Evolutionary conservation across 2,888 invertebrate species (phyloP), one percentile per base, ranked within the genome.

Genomic region (Matsumyia berberina): DNA sequence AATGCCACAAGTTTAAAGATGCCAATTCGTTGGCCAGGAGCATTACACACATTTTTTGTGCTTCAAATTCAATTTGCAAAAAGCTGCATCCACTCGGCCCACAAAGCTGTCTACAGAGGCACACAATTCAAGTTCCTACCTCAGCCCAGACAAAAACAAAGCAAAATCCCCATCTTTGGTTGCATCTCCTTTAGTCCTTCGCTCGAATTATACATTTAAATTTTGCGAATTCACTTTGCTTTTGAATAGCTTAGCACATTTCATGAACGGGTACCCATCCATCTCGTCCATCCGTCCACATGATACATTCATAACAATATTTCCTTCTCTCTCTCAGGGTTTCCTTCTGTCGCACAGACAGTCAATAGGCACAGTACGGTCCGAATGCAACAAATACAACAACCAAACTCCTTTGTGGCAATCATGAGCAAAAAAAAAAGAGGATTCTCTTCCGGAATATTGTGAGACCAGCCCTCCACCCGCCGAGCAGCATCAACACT

Each of bases 171-270:
- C 7, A 4, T 17, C 9, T 11, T 9, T 58, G n/a, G n/a, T 5
- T 33, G 31, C 7, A 29, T 46, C 24, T n/a, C 2, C 11, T 33
- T 9, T 33, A 5, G 24, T 24, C 24, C 24, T 7, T n/a, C 19
- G n/a, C 37, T 51, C 11, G 60, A 53, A 60, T 69, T 77, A 77
- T 24, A 4, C 24, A 24, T 77, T 77, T 67, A 49, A 69, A 74
- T 78, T 67, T 64, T 44, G 19, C 60, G 72, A 78, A 79, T 83
- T 62, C 78, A 78, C 79, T 83, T 67, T 78, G 78, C 55, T 79
- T 78, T 67, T 79, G 73, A 83, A 83, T 83, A 69, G 72, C 67
- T 73, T 73, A 73, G 72, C 78, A 67, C 72, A 83, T 78, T 83
- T 79, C 67, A 83, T 62, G 67, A 78, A 49, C 67, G 72, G 55